phyloP scores from a whole-genome alignment of 2,888 invertebrate genomes.

The Chaetogeoica ovagalla region DNA sequence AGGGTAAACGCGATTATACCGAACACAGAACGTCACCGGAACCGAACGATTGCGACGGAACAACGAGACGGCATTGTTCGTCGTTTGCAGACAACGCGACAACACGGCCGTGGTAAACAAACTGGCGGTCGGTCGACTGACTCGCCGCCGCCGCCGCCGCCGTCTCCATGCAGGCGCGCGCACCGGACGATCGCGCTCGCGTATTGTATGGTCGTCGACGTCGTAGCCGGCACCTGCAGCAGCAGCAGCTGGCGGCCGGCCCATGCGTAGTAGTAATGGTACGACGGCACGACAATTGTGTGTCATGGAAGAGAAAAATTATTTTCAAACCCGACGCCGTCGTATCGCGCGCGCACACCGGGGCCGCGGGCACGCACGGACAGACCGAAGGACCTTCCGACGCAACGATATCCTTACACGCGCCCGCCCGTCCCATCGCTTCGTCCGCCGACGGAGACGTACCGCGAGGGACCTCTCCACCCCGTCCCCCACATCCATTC shows the following conservation, averaged over 20 bases:
- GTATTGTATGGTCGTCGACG: neutral
- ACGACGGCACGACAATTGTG: neutral
- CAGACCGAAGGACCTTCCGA: neutral
- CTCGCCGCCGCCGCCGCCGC: neutral
- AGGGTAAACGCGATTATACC: too few species aligned
- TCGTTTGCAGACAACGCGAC: neutral
- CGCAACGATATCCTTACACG: constrained; percentile 20
- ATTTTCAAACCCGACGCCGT: constrained; percentile 10
- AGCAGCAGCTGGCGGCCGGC: constrained; percentile 6
- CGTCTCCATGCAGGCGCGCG: constrained; percentile 33
- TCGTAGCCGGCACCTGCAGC: constrained; percentile 35
- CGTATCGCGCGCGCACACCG: neutral
- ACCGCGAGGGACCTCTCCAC: too few species aligned
- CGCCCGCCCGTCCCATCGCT: neutral
- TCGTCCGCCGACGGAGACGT: neutral
- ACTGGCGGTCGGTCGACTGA: constrained; percentile 22
- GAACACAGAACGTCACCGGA: too few species aligned
- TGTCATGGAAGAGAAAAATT: constrained; percentile 50
- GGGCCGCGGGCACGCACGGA: neutral
- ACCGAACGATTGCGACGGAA: neutral
- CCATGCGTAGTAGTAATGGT: constrained; percentile 26
- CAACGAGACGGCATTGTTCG: neutral
- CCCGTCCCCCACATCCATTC: neutral
- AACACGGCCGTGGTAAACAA: constrained; percentile 40
- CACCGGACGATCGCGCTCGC: neutral